A percentile compares a stretch with the other conserved stretches of the same genome.
phyloP scores from a whole-genome alignment of 2,888 invertebrate species.

The Lasioglossum pauxillum region DNA sequence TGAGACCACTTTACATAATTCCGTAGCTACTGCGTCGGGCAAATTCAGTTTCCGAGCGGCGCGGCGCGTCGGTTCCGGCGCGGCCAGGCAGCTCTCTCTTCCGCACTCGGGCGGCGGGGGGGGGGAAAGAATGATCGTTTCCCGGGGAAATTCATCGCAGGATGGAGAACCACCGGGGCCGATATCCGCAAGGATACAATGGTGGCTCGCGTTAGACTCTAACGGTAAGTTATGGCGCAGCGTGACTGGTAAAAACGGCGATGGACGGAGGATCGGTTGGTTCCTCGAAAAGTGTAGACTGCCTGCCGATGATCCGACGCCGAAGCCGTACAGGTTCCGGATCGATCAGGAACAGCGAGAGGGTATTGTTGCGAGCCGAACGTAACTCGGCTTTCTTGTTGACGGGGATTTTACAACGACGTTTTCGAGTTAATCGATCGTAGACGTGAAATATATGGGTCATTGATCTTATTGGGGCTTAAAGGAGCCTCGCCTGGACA shows the following conservation, averaged over 20 bases:
- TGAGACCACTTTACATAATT: constrained; percentile 55
- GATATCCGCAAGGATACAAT: constrained; percentile 42
- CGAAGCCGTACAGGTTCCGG: not conserved
- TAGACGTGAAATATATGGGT: not conserved
- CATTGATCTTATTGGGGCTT: constrained; percentile 5
- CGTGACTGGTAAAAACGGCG: constrained; percentile 46
- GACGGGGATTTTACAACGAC: not conserved
- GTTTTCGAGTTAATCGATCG: constrained; percentile 16
- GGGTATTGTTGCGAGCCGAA: not conserved
- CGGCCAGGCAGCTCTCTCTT: not conserved
- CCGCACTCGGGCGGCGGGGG: not conserved
- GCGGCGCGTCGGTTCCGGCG: not conserved
- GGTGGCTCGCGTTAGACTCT: constrained; percentile 26
- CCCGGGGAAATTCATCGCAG: constrained; percentile 36
- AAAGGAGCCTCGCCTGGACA: not conserved
- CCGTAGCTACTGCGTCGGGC: not conserved
- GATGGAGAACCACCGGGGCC: constrained; percentile 10
- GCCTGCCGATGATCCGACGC: not conserved
- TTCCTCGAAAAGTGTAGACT: constrained; percentile 9
- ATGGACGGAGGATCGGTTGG: not conserved
- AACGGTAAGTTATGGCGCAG: constrained; percentile 57
- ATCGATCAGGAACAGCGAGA: constrained; percentile 6
- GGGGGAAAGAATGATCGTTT: constrained; percentile 31
- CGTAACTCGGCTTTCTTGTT: not conserved
- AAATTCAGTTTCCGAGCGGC: constrained; percentile 5